A percentile compares a stretch with the other conserved stretches of the same genome.
Conservation (phyloP, 2,797 vertebrate genomes). For the Eptatretus atami region DNA sequence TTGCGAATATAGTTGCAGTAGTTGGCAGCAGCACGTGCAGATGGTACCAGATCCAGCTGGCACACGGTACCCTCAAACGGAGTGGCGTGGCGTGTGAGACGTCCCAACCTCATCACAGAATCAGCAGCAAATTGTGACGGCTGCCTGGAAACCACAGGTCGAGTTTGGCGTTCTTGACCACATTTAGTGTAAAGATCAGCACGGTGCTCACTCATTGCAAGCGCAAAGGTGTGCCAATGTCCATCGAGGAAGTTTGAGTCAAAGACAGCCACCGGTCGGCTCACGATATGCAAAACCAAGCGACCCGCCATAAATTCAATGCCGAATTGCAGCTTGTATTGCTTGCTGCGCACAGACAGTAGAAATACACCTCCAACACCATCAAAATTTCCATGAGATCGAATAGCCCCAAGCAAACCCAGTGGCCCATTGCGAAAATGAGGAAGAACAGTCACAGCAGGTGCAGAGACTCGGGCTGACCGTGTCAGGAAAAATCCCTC, state of each 20-base stretch:
- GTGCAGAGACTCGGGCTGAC: slow-evolving; percentile 31
- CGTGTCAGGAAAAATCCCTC: slow-evolving; percentile 66
- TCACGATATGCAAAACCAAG: slow-evolving; percentile 37
- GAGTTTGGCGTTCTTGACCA: slow-evolving; percentile 29
- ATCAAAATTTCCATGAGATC: slow-evolving; percentile 28
- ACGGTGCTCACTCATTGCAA: slow-evolving; percentile 28
- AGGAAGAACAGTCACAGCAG: slow-evolving; percentile 26
- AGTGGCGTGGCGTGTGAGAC: slow-evolving; percentile 40
- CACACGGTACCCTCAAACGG: slow-evolving; percentile 83
- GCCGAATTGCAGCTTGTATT: slow-evolving; percentile 50
- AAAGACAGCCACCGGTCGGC: slow-evolving; percentile 43
- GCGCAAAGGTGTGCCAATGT: slow-evolving; percentile 55
- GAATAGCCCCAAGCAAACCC: slow-evolving; percentile 47
- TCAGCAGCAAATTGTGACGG: slow-evolving; percentile 34
- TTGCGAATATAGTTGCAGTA: slow-evolving; percentile 88
- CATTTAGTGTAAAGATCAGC: slow-evolving; percentile 58
- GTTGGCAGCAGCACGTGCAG: slow-evolving; percentile 59
- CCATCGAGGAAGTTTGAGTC: slow-evolving; percentile 61
- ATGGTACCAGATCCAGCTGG: slow-evolving; percentile 82
- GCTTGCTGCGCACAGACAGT: slow-evolving; percentile 37
- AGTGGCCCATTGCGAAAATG: slow-evolving; percentile 24
- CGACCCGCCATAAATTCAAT: slow-evolving; percentile 47
- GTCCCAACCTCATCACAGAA: slow-evolving; percentile 61
- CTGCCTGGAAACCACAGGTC: slow-evolving; percentile 34
- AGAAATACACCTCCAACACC: slow-evolving; percentile 52